Conservation (phyloP, 92 coral and sea anemone genomes). For the Palythoa grandiflora region DNA sequence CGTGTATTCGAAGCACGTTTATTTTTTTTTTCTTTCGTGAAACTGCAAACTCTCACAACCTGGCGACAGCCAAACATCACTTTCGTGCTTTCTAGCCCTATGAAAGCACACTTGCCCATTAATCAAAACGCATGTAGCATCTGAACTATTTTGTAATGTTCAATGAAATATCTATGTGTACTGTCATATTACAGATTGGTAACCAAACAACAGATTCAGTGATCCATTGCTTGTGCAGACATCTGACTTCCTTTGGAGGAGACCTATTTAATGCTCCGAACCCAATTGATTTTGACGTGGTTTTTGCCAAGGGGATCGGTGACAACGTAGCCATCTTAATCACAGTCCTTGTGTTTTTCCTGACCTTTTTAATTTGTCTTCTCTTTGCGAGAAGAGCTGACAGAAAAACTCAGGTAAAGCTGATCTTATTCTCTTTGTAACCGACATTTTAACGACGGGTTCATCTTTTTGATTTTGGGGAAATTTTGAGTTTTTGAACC, state of each 20-base stretch:
- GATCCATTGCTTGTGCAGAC: slow-evolving; percentile 83
- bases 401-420: slow-evolving; percentile 69
- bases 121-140: too few species aligned
- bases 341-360: slow-evolving; percentile 73
- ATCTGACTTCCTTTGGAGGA: slow-evolving; percentile 89
- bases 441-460: background rate
- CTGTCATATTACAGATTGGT: background rate
- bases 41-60: too few species aligned
- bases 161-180: background rate
- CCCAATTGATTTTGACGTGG: slow-evolving; percentile 75
- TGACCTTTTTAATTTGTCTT: slow-evolving; percentile 71
- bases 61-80: too few species aligned
- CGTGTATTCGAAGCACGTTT: too few species aligned
- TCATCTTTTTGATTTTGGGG: too few species aligned
- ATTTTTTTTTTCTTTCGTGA: too few species aligned
- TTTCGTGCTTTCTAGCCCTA: too few species aligned
- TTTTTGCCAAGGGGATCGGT: slow-evolving; percentile 57
- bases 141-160: background rate
- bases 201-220: slow-evolving; percentile 37
- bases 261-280: slow-evolving; percentile 80
- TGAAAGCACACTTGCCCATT: too few species aligned
- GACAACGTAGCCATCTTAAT: slow-evolving; percentile 79
- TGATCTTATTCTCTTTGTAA: background rate
- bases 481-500: too few species aligned
- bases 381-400: slow-evolving; percentile 78